A percentile compares a stretch with the other conserved stretches of the same genome.
These are phyloP conservation scores for Sanderia malayensis DNA, from an alignment of 30 jellyfish, hydroid and myxozoan genomes.

Conservation along the genomic window DNA sequence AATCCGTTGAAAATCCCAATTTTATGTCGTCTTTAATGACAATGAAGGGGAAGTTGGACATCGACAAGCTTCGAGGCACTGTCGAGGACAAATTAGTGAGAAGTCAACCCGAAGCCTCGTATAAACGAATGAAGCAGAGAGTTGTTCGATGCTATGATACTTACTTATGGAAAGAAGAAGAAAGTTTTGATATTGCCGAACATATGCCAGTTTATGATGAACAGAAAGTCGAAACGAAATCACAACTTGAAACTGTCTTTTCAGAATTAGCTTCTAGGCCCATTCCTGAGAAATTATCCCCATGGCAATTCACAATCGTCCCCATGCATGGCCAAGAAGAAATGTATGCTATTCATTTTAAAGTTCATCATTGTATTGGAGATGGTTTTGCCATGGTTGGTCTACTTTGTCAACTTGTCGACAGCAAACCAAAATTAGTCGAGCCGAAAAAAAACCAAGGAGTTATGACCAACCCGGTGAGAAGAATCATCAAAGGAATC, in stretches of 20 bases:
- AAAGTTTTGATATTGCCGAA: slow-evolving; percentile 66
- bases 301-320: slow-evolving; percentile 87
- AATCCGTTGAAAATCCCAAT: slow-evolving; percentile 79
- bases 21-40: slow-evolving; percentile 69
- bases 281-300: slow-evolving; percentile 70
- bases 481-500: slow-evolving; percentile 70
- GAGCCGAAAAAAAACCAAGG: slow-evolving; percentile 75
- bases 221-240: slow-evolving; percentile 46
- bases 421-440: slow-evolving; percentile 79
- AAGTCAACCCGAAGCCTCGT: slow-evolving; percentile 52
- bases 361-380: slow-evolving; percentile 91
- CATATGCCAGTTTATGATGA: slow-evolving; percentile 74
- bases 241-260: slow-evolving; percentile 65
- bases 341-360: slow-evolving; percentile 59
- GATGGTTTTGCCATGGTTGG: slow-evolving; percentile 99
- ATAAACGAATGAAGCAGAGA: slow-evolving; percentile 73
- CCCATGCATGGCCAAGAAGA: slow-evolving; percentile 54
- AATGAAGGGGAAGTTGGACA: slow-evolving; percentile 72
- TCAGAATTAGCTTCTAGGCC: slow-evolving; percentile 55
- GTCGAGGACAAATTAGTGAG: slow-evolving; percentile 60
- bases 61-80: slow-evolving; percentile 52
- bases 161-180: slow-evolving; percentile 91
- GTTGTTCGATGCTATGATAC: slow-evolving; percentile 66
- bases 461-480: slow-evolving; percentile 73
- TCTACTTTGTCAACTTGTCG: slow-evolving; percentile 82